A percentile compares a stretch with the other conserved stretches of the same genome.
Conservation (phyloP, 1,140 invertebrate species). For the Zaprionus camerounensis region DNA sequence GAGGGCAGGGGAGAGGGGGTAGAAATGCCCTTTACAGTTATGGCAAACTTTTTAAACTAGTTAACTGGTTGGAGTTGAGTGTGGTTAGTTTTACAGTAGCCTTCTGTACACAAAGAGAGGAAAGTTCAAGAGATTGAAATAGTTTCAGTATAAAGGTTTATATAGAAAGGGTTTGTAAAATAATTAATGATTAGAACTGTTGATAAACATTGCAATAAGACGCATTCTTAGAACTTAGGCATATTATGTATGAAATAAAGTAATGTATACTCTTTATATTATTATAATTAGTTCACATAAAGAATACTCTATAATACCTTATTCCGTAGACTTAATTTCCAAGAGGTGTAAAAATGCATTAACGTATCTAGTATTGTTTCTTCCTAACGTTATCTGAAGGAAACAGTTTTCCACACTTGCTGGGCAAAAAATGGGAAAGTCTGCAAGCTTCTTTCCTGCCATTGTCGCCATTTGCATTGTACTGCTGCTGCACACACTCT, state of each 20-base stretch:
- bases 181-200: no score
- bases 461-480: constrained; percentile 1
- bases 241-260: no score
- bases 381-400: not conserved
- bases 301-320: no score
- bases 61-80: constrained; percentile 1
- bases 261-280: no score
- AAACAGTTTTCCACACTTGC: not conserved
- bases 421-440: not conserved
- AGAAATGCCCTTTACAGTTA: constrained; percentile 18
- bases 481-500: not conserved
- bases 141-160: not conserved
- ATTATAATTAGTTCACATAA: no score
- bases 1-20: not conserved
- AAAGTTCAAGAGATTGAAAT: not conserved
- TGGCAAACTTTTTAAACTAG: not conserved
- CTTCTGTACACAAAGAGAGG: not conserved
- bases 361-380: not conserved
- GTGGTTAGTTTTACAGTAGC: not conserved
- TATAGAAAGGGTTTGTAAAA: not conserved
- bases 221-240: no score
- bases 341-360: not conserved
- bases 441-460: constrained; percentile 4
- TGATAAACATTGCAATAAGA: no score
- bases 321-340: no score